Evolutionary conservation across 2,797 vertebrate species (phyloP).

Genomic region (Steatocranus sp.): DNA sequence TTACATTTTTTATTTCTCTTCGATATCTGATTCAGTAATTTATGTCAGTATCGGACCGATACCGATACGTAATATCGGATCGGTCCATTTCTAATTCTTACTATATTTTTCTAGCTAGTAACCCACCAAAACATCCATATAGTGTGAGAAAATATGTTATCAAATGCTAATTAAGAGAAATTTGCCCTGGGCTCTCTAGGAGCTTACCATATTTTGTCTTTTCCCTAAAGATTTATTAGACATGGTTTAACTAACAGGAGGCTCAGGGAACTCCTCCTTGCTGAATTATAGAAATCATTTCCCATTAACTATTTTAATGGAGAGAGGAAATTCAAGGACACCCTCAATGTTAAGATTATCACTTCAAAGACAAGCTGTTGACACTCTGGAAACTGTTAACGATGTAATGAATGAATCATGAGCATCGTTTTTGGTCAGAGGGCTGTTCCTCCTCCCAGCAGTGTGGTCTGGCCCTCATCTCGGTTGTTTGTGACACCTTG

Average conservation of each 20-base stretch:
- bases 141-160: not conserved
- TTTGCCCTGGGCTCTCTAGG: slow-evolving; percentile 13
- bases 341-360: slow-evolving; percentile 77
- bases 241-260: slow-evolving; percentile 70
- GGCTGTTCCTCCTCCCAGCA: slow-evolving; percentile 40
- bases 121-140: not conserved
- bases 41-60: no score
- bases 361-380: slow-evolving; percentile 80
- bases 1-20: no score
- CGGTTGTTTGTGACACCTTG: slow-evolving; percentile 33
- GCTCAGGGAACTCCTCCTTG: slow-evolving; percentile 65
- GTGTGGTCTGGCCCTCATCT: slow-evolving; percentile 33
- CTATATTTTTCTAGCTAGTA: not conserved
- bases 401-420: slow-evolving; percentile 76
- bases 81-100: no score
- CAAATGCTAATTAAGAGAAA: slow-evolving; percentile 11
- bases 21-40: no score
- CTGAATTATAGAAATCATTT: slow-evolving; percentile 75
- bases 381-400: slow-evolving; percentile 71
- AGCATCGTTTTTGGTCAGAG: slow-evolving; percentile 63
- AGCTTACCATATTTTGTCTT: slow-evolving; percentile 33
- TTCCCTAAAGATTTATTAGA: slow-evolving; percentile 68
- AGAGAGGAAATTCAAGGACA: slow-evolving; percentile 72
- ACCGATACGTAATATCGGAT: no score
- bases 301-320: slow-evolving; percentile 77